phyloP scores from a whole-genome alignment of 1,140 invertebrate genomes.

The Berghia stephanieae region DNA sequence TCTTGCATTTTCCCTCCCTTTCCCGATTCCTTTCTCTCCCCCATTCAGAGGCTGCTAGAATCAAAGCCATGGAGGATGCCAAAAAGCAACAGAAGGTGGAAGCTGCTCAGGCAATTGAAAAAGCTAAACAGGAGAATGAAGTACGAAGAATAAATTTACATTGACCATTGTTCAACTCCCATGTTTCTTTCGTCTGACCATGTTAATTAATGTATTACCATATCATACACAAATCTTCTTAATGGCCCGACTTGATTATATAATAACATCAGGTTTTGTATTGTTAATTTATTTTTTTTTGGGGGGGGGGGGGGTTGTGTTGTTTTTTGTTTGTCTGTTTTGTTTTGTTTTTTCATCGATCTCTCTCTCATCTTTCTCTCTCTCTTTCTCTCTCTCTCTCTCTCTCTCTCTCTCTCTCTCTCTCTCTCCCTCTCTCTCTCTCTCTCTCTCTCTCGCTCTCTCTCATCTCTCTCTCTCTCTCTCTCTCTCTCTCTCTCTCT shows the following conservation, averaged over 20 bases:
- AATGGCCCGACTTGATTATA: too few species aligned
- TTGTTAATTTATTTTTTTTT: not conserved
- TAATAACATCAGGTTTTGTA: too few species aligned
- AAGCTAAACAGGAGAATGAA: conserved; percentile 58
- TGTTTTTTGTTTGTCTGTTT: not conserved
- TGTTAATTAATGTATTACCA: conserved; percentile 4
- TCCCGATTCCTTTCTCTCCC: too few species aligned
- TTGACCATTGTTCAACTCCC: too few species aligned
- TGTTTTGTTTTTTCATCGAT: not conserved
- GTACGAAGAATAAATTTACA: conserved; percentile 38
- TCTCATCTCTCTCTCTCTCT: too few species aligned
- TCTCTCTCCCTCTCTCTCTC: conserved; percentile 3
- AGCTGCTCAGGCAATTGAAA: conserved; percentile 49
- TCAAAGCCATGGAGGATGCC: conserved; percentile 40
- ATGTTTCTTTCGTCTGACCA: too few species aligned
- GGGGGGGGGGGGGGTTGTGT: not conserved
- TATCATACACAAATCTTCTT: not conserved
- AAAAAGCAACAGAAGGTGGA: conserved; percentile 42
- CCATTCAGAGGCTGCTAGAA: too few species aligned
- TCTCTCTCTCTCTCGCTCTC: too few species aligned
- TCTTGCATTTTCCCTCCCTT: too few species aligned
- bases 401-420: not conserved
- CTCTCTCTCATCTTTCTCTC: conserved; percentile 11
- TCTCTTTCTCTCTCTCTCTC: not conserved
- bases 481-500: too few species aligned